A percentile compares a stretch with the other conserved stretches of the same genome.
phyloP scores from a whole-genome alignment of 1,140 invertebrate genomes.

The Nephotettix cincticeps region DNA sequence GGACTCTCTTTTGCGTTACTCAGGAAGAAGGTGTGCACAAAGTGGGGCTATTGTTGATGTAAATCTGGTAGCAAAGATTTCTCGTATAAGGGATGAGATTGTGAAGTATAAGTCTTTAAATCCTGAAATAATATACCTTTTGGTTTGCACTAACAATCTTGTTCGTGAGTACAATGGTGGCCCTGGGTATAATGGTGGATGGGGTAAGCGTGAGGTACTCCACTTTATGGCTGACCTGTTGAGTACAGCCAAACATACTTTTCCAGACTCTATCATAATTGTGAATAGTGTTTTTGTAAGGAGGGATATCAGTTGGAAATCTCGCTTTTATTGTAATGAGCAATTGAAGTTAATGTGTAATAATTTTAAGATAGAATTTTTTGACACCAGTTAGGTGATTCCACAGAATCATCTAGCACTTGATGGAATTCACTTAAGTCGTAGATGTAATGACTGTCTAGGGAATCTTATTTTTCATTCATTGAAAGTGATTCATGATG shows the following conservation, averaged over 20 bases:
- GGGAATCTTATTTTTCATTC: not conserved
- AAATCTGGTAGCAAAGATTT: not conserved
- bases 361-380: slow-evolving; percentile 1
- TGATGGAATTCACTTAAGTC: not conserved
- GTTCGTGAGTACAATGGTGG: not conserved
- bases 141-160: not conserved
- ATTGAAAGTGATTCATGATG: not conserved
- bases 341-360: slow-evolving; percentile 5
- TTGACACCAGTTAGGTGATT: not conserved
- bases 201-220: not conserved
- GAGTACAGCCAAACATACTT: not conserved
- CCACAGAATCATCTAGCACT: not conserved
- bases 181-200: not conserved
- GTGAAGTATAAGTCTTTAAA: not conserved
- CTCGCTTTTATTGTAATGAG: not conserved
- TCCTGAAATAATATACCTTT: not conserved
- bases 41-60: not conserved
- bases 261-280: not conserved
- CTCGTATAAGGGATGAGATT: too few relatives aligned
- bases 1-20: slow-evolving; percentile 2
- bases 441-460: not conserved
- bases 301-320: not conserved
- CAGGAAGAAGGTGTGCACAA: not conserved
- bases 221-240: not conserved
- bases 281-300: not conserved